Evolutionary conservation across 1,140 invertebrate species (phyloP), one percentile per base, ranked within the genome.

Genomic region (Dreissena polymorpha): DNA sequence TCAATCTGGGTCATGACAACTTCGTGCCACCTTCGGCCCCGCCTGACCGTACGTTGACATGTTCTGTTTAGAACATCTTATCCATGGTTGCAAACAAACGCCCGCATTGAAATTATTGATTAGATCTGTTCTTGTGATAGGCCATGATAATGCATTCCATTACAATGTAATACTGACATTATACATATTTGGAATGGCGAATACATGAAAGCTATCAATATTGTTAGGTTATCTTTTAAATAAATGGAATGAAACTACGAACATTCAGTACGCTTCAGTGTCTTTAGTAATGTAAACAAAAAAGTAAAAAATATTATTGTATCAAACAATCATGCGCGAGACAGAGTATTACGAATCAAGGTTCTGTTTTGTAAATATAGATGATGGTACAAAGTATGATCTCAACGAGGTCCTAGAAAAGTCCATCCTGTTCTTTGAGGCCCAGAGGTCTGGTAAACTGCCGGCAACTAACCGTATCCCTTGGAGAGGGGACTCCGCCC

Each of bases 401-500:
- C 95, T 95, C 84, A 91, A 90, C 10, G 89, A 93, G 84, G 94
- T 93, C 0, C 76, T 95, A 69, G 88, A 89, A 68, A 89, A 94
- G 67, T 95, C 95, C 12, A 89, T 95, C 51, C 88, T 95, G 75
- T 95, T 95, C 89, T 95, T 95, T 89, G 94, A 95, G 88, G 95
- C 95, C 0, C 95, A 95, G 88, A 91, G 95, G 60, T 95, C 94
- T 7, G 95, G 95, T 13, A 93, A 92, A 53, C 92, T 95, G 10
- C 94, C 94, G 0, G 75, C 89, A 5, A 89, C 93, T 81, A 95
- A 94, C 87, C 90, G 94, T 27, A 94, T 95, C 57, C 85, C 91
- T 3, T 95, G 95, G 94, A 90, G 95, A 73, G 91, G 92, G 0
- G 94, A 95, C 90, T 95, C 95, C 0, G 94, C 94, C 7, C 88